These are phyloP conservation scores for Nowickia ferox DNA, from an alignment of 2,888 invertebrate genomes.

Conservation along the genomic window DNA sequence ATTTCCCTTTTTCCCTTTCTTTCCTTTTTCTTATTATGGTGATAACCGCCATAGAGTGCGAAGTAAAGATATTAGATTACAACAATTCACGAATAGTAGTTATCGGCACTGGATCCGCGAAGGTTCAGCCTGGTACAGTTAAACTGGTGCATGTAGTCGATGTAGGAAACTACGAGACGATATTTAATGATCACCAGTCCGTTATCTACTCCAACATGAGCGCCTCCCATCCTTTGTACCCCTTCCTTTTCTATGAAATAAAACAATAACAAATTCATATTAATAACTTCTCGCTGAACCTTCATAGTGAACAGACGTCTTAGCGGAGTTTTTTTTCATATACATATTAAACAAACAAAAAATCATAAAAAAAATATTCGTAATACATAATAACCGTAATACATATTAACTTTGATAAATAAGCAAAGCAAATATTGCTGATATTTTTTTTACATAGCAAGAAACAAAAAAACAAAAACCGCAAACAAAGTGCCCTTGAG, in stretches of 20 bases:
- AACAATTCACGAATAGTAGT: conserved; percentile 52
- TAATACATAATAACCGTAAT: too few relatives aligned
- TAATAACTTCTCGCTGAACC: too few relatives aligned
- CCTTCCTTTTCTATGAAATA: conserved; percentile 2
- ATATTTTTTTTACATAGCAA: too few relatives aligned
- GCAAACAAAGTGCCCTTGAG: too few relatives aligned
- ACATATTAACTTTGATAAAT: too few relatives aligned
- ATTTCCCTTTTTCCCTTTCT: not conserved
- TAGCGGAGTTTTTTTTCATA: too few relatives aligned
- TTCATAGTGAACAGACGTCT: too few relatives aligned
- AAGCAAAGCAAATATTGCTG: too few relatives aligned
- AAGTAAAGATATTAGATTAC: conserved; percentile 65
- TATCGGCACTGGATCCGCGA: conserved; percentile 56
- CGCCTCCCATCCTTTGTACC: conserved; percentile 12
- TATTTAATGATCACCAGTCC: not conserved
- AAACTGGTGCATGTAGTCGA: conserved; percentile 66
- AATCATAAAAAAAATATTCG: too few relatives aligned
- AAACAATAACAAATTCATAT: not conserved
- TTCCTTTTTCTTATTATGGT: not conserved
- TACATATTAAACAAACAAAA: too few relatives aligned
- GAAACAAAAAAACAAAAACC: too few relatives aligned
- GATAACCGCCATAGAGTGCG: not conserved
- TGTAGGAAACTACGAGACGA: conserved; percentile 28
- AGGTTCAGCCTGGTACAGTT: conserved; percentile 47
- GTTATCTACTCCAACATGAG: not conserved